phyloP scores from a whole-genome alignment of 2,797 vertebrate genomes.

The Falco biarmicus region DNA sequence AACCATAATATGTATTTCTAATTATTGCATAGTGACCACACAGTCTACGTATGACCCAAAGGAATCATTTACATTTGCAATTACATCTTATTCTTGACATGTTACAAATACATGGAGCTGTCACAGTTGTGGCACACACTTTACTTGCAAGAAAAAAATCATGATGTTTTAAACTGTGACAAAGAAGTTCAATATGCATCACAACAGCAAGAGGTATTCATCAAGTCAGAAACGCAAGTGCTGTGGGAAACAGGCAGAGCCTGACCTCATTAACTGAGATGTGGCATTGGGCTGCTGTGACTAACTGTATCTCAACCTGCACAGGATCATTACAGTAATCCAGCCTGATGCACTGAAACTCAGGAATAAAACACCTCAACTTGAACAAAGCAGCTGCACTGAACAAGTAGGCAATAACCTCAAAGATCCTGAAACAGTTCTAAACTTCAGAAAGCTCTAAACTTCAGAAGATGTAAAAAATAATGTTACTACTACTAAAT shows the following conservation, averaged over 20 bases:
- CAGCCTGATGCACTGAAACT: not conserved
- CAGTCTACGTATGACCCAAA: not conserved
- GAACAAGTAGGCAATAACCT: not conserved
- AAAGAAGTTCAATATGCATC: not conserved
- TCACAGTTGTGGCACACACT: not conserved
- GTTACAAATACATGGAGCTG: not conserved
- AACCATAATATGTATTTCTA: not conserved
- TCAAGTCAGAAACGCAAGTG: not conserved
- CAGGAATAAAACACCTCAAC: not conserved
- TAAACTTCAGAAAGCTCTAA: not conserved
- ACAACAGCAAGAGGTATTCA: not conserved
- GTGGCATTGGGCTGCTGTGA: rapidly evolving
- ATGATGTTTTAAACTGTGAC: not conserved
- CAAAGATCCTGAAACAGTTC: not conserved
- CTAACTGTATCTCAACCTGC: not conserved
- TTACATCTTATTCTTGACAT: not conserved
- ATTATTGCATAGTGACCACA: not conserved
- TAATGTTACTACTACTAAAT: not conserved
- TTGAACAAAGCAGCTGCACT: not conserved
- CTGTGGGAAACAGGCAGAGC: not conserved
- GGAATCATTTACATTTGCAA: not conserved
- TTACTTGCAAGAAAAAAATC: not conserved
- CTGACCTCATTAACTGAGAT: not conserved
- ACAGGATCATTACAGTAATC: not conserved
- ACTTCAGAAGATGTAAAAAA: not conserved